Evolutionary conservation across 2,797 vertebrate genomes (phyloP).

Genomic region (Gallinago nigripennis): DNA sequence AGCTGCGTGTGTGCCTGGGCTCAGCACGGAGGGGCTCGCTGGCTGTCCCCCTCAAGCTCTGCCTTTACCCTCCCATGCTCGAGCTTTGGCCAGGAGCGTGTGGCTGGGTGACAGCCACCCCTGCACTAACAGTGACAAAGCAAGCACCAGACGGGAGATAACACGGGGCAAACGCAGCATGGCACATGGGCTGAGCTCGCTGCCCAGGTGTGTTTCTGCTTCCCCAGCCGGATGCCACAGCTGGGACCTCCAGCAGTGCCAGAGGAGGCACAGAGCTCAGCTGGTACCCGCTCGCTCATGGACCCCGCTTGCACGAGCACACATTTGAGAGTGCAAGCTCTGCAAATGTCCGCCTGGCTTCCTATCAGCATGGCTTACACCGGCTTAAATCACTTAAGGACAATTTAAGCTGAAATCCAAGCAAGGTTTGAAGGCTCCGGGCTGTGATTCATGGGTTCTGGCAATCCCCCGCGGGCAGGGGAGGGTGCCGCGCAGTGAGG

Average conservation of each 20-base stretch:
- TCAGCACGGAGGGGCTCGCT: background rate
- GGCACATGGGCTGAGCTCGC: background rate
- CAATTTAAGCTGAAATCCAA: background rate
- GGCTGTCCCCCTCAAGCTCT: background rate
- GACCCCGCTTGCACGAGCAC: rapidly evolving
- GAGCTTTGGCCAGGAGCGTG: background rate
- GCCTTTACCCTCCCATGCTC: background rate
- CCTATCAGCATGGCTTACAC: background rate
- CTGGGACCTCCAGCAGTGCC: rapidly evolving
- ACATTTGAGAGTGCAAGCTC: background rate
- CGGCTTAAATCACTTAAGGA: background rate
- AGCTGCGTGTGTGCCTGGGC: rapidly evolving
- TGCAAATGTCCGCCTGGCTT: background rate
- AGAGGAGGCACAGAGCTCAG: too few relatives aligned
- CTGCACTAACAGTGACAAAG: background rate
- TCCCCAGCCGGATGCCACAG: background rate
- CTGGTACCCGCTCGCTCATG: rapidly evolving
- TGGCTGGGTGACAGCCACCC: rapidly evolving
- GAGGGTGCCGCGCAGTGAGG: rapidly evolving
- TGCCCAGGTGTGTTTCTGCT: background rate
- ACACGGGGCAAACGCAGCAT: rapidly evolving
- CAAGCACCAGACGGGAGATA: background rate
- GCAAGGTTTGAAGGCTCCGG: background rate
- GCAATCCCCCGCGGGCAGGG: rapidly evolving
- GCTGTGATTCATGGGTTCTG: background rate